Evolutionary conservation across 2,797 vertebrate genomes (phyloP), one percentile per base, ranked within the genome.

Genomic region (Semotilus atromaculatus): DNA sequence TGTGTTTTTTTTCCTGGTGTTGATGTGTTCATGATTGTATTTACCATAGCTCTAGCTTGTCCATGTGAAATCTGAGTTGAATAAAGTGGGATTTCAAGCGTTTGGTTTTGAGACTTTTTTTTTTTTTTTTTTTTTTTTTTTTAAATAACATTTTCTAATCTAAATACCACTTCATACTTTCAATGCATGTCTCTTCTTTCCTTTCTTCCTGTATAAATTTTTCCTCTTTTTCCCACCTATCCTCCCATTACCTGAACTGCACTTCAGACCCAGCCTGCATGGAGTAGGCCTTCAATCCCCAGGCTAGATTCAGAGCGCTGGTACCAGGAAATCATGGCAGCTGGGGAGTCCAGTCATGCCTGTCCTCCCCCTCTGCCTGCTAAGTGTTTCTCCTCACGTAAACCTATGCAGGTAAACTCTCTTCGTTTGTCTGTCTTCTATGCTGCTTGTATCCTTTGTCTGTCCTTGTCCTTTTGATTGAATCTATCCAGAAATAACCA

Each of bases 271-370:
- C 92, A 93, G 89, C 91, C 92, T 92, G 94, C 93, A 14, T 93
- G 94, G 91, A 94, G 90, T 90, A 93, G 91, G 53, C 88, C 92
- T 91, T 92, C 94, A 91, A 88, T 94, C 93, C 92, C 95, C 0
- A 93, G 95, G 89, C 93, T 97, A 94, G 96, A 97, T 93, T 96
- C 97, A 90, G 97, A 98, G 93, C 95, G 95, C 91, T 98, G 97
- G 97, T 97, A 97, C 95, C 97, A 97, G 93, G 96, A 97, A 91
- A 94, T 97, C 94, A 96, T 97, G 96, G 94, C 96, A 88, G 95
- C 94, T 90, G 96, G 96, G 92, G 96, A 96, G 89, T 90, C 90
- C 43, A 92, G 94, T 93, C 91, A 94, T 93, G 91, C 93, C 86
- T 96, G 96, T 86, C 97, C 97, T 91, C 97, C 97, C 88, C 97